phyloP scores from a whole-genome alignment of 2,888 invertebrate genomes.

The Xestoiulus laeticollis region DNA sequence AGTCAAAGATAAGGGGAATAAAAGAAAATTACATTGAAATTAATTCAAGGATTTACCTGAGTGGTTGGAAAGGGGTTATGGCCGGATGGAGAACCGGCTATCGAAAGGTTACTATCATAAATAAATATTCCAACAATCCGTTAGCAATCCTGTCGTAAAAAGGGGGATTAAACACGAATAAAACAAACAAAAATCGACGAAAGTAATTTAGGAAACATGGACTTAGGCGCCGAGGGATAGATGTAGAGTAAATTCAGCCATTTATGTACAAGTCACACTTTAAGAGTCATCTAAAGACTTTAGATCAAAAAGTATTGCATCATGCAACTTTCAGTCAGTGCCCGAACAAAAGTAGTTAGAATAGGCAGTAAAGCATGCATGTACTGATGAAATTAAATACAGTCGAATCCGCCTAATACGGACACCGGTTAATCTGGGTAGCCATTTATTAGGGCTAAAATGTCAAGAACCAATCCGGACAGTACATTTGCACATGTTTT shows the following conservation, averaged over 20 bases:
- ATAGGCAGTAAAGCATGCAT: no score
- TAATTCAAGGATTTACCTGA: constrained; percentile 11
- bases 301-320: no score
- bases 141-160: not conserved
- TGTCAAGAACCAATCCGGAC: no score
- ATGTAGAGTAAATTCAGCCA: not conserved
- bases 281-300: not conserved
- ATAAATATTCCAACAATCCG: not conserved
- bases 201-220: not conserved
- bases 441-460: no score
- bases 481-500: no score
- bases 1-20: not conserved
- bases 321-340: no score
- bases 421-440: no score
- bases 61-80: not conserved
- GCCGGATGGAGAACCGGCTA: not conserved
- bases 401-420: no score
- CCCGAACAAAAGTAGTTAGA: no score
- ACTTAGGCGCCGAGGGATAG: not conserved
- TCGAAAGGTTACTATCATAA: not conserved
- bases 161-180: not conserved
- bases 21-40: not conserved
- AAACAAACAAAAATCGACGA: not conserved
- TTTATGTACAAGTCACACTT: not conserved
- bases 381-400: no score